Evolutionary conservation across 37 sponge, comb jelly and placozoan genomes (phyloP).

Genomic region (Tethya wilhelma): DNA sequence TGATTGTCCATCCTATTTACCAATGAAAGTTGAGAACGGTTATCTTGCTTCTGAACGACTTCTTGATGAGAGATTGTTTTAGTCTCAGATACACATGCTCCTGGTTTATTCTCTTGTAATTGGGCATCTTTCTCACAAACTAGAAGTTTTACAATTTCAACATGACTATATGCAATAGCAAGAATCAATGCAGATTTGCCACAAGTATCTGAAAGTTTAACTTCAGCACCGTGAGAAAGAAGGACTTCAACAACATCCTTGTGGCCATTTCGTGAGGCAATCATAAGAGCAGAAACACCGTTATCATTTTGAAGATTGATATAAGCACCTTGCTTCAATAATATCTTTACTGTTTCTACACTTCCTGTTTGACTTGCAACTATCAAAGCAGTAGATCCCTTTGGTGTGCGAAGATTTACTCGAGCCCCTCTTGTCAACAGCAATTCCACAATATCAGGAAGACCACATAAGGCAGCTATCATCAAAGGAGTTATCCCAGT

Average conservation of each 20-base stretch:
- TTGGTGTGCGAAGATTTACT: not conserved
- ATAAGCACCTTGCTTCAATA: not conserved
- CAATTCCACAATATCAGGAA: not conserved
- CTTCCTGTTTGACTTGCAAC: not conserved
- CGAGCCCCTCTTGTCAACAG: not conserved
- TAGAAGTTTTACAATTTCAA: too few species aligned
- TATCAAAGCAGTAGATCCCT: not conserved
- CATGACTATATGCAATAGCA: too few species aligned
- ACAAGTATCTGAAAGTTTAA: not conserved
- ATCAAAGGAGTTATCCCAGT: not conserved
- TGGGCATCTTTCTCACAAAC: too few species aligned
- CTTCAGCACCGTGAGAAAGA: not conserved
- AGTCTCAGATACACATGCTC: too few species aligned
- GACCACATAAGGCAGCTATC: not conserved
- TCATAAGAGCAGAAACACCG: slow-evolving; percentile 3
- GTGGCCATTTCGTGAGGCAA: not conserved
- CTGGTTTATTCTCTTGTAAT: too few species aligned
- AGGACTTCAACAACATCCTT: not conserved
- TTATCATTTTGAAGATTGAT: slow-evolving; percentile 12
- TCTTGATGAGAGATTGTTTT: too few species aligned
- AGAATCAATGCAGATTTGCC: not conserved
- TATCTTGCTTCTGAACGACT: too few species aligned
- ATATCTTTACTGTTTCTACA: not conserved
- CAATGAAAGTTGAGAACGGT: too few species aligned
- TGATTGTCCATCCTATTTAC: too few species aligned